Percentiles rank a stretch among this genome's conserved stretches.
Conservation (phyloP, 2,888 invertebrate genomes). For the Rhopalosiphum nymphaeae region DNA sequence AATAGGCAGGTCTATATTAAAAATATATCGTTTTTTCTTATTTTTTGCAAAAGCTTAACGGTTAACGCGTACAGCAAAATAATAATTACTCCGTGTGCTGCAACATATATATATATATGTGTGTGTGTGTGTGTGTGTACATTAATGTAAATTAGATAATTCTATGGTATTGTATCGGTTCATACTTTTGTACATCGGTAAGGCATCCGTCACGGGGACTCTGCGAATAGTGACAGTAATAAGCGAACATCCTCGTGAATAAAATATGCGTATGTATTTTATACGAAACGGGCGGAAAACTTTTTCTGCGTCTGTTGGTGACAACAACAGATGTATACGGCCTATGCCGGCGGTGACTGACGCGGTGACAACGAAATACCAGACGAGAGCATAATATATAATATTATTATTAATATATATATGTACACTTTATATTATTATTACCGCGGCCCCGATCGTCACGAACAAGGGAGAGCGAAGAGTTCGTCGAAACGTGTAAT, state of each 20-base stretch:
- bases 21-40: neutral
- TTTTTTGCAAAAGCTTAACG: too few species aligned
- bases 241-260: neutral
- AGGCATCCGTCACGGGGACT: neutral
- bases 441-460: neutral
- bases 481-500: conserved; percentile 27
- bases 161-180: too few species aligned
- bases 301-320: neutral
- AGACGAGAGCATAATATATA: neutral
- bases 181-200: neutral
- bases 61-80: too few species aligned
- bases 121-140: too few species aligned
- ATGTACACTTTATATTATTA: neutral
- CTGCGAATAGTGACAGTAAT: neutral
- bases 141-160: too few species aligned
- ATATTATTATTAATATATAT: neutral
- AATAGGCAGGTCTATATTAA: neutral
- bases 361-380: neutral
- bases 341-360: neutral
- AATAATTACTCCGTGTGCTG: too few species aligned
- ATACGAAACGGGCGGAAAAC: neutral
- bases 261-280: neutral
- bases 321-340: neutral
- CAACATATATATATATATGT: too few species aligned
- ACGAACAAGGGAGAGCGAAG: neutral